Evolutionary conservation across 2,113 vertebrate species (phyloP).

Genomic region (Psilopsiagon aymara): DNA sequence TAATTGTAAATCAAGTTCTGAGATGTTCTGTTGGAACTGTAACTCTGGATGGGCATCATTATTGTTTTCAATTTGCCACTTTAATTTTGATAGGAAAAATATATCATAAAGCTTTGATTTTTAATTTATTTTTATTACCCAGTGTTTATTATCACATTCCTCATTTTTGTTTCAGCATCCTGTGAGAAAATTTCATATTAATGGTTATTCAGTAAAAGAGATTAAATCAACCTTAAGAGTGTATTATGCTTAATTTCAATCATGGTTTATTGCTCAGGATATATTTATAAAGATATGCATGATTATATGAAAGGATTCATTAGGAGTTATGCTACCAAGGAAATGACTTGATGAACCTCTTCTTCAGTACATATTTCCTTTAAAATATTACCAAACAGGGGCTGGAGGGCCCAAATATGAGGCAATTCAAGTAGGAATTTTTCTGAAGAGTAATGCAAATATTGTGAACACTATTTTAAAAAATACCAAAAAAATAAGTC

Average conservation of each 20-base stretch:
- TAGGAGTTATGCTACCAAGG: background rate
- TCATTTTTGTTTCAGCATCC: conserved; percentile 29
- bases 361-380: background rate
- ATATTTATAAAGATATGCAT: background rate
- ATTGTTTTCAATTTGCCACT: conserved; percentile 60
- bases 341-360: conserved; percentile 14
- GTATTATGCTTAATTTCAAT: conserved; percentile 56
- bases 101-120: conserved; percentile 44
- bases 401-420: background rate
- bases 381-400: background rate
- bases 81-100: conserved; percentile 52
- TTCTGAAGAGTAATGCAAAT: background rate
- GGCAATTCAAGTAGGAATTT: background rate
- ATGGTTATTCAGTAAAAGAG: conserved; percentile 20
- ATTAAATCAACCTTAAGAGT: conserved; percentile 54
- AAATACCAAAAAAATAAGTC: background rate
- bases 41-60: conserved; percentile 44
- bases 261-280: conserved; percentile 21
- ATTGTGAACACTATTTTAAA: background rate
- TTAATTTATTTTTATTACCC: conserved; percentile 65
- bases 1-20: conserved; percentile 66
- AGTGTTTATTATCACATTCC: conserved; percentile 33
- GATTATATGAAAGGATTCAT: conserved; percentile 10
- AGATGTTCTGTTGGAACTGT: conserved; percentile 36
- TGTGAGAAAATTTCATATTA: conserved; percentile 41